Percentiles rank a stretch among this genome's conserved stretches.
Evolutionary conservation across 2,888 invertebrate species (phyloP).

Genomic region (Antheraea assamensis): DNA sequence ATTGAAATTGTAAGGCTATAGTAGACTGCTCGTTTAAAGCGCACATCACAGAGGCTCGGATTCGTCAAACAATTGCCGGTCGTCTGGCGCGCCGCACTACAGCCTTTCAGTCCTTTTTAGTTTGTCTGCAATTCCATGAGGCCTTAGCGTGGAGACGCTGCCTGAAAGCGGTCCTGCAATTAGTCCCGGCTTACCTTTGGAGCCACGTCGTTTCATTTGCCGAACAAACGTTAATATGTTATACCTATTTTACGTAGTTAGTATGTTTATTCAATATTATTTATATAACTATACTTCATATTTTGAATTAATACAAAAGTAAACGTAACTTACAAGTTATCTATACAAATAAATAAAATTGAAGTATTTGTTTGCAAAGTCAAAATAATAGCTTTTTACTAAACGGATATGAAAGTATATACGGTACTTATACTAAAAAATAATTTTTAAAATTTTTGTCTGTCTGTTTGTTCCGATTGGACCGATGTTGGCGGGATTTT

Average conservation of each 20-base stretch:
- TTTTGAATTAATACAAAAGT: no score
- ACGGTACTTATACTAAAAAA: no score
- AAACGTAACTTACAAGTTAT: no score
- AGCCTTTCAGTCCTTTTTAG: slow-evolving; percentile 55
- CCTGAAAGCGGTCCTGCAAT: slow-evolving; percentile 66
- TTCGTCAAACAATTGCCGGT: slow-evolving; percentile 51
- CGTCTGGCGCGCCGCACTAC: slow-evolving; percentile 46
- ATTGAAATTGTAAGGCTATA: slow-evolving; percentile 8
- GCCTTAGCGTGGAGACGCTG: slow-evolving; percentile 44
- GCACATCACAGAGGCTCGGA: slow-evolving; percentile 32
- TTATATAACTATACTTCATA: not conserved
- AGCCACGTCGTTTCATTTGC: slow-evolving; percentile 16
- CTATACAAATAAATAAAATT: no score
- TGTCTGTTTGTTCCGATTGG: no score
- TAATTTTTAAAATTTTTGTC: no score
- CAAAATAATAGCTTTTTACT: no score
- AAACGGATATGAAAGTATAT: no score
- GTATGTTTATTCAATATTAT: not conserved
- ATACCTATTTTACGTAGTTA: not conserved
- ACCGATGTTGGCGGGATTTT: no score
- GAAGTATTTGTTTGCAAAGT: no score
- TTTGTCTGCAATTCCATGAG: slow-evolving; percentile 50
- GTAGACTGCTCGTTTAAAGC: slow-evolving; percentile 46
- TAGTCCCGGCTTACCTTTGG: slow-evolving; percentile 49
- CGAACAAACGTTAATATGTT: slow-evolving; percentile 15